Base-by-base conservation (phyloP, 2,113 vertebrate species). In the Apus apus region DNA sequence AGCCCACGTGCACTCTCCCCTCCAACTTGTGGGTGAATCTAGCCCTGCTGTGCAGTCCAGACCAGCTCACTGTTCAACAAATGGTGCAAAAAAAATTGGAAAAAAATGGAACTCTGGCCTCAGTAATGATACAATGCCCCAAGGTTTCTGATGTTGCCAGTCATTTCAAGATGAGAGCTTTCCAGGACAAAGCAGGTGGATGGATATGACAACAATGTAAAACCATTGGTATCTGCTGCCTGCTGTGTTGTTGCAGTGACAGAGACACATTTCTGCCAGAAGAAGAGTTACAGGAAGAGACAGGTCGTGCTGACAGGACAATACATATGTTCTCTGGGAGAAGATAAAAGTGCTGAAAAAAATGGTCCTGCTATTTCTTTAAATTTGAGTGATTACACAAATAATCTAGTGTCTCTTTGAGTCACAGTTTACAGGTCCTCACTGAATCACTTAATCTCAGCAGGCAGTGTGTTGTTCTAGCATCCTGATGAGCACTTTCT, bases 101-200 rank as follows among this genome's bases (percentile, higher is more conserved):
- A 61, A 78, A 78, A 93, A 86, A 68, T 61, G 5, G 4, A 72
- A 90, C 78, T 57, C 65, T 86, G 88, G 53, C 50, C 61, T 87
- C 50, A 19, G 45, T 85, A 93, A 81, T 78, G 61, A 87, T 58
- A 58, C 26, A 58, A 13, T 85, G 93, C 83, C 88, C 85, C 34
- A 19, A 48, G 76, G 72, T 67, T 93, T 67, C 78, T 71, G 34
- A 40, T 81, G 72, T 76, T 94, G 88, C 84, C 92, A 90, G 76
- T 96, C 90, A 90, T 84, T 64, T 67, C 65, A 45, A 92, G 83
- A 89, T 94, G 86, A 88, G 79, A 95, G 82, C 82, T 95, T 96
- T 94, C 77, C 88, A 67, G 60, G 79, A 92, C 90, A 92, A 93
- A 97, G 79, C 76, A 93, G 79, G 70, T 54, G 50, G 57, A 81